Evolutionary conservation across 2,797 vertebrate species (phyloP).

Genomic region (Sylvia borin): DNA sequence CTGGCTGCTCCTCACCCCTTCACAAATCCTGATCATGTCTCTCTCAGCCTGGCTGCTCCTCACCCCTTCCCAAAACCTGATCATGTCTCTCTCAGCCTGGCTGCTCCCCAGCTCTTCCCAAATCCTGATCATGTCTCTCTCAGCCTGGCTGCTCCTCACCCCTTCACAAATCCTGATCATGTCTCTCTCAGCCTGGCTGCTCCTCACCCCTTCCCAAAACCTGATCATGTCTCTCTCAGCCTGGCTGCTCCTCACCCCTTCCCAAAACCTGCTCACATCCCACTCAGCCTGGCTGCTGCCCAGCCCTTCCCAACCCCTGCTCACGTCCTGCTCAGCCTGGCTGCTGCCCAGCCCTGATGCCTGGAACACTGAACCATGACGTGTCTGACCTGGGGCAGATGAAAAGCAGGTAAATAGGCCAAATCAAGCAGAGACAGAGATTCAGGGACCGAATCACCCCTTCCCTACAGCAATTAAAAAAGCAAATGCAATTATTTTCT

Average conservation of each 20-base stretch:
- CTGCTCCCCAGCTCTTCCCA: neutral
- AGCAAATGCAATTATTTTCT: constrained; percentile 48
- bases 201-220: neutral
- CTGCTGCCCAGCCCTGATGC: neutral
- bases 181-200: neutral
- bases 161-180: too few relatives aligned
- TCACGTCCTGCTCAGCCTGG: neutral
- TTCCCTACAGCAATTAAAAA: constrained; percentile 28
- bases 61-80: too few relatives aligned
- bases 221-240: neutral
- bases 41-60: neutral
- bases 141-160: neutral
- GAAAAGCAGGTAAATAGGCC: constrained; percentile 31
- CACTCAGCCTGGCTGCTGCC: neutral
- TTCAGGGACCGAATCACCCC: neutral
- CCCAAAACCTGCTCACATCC: neutral
- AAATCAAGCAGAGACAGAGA: neutral
- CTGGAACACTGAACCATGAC: rapidly evolving
- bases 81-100: neutral
- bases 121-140: rapidly evolving
- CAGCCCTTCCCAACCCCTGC: neutral
- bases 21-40: rapidly evolving
- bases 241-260: neutral
- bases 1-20: neutral
- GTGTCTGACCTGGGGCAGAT: neutral